phyloP scores from a whole-genome alignment of 2,888 invertebrate genomes.

The Tenthredo notha region DNA sequence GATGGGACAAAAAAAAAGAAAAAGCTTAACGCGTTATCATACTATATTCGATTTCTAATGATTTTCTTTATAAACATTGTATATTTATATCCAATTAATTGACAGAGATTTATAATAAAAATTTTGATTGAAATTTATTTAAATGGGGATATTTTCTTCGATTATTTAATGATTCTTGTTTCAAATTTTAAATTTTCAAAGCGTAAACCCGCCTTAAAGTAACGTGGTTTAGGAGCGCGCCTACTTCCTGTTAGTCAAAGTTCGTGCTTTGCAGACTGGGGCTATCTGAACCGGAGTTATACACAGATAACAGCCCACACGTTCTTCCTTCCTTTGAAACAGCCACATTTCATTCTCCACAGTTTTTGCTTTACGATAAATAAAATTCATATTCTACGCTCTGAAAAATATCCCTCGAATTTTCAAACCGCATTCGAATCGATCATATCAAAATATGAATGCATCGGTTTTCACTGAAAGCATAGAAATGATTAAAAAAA shows the following conservation, averaged over 20 bases:
- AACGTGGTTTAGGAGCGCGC: constrained; percentile 31
- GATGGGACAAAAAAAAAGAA: background rate
- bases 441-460: background rate
- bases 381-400: background rate
- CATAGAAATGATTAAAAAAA: background rate
- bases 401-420: background rate
- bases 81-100: background rate
- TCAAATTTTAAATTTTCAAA: background rate
- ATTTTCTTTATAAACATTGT: background rate
- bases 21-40: background rate
- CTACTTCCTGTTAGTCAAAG: constrained; percentile 47
- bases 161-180: too few species aligned
- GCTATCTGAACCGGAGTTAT: constrained; percentile 48
- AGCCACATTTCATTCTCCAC: constrained; percentile 17
- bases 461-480: background rate
- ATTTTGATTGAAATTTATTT: too few species aligned
- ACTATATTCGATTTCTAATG: background rate
- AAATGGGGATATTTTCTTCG: too few species aligned
- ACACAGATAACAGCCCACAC: constrained; percentile 44
- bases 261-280: constrained; percentile 41
- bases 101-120: background rate
- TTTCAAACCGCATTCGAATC: background rate
- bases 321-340: constrained; percentile 36
- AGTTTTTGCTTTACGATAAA: background rate
- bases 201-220: constrained; percentile 35